Evolutionary conservation across 2,888 invertebrate genomes (phyloP), one percentile per base, ranked within the genome.

Genomic region (Eristalis tenax): DNA sequence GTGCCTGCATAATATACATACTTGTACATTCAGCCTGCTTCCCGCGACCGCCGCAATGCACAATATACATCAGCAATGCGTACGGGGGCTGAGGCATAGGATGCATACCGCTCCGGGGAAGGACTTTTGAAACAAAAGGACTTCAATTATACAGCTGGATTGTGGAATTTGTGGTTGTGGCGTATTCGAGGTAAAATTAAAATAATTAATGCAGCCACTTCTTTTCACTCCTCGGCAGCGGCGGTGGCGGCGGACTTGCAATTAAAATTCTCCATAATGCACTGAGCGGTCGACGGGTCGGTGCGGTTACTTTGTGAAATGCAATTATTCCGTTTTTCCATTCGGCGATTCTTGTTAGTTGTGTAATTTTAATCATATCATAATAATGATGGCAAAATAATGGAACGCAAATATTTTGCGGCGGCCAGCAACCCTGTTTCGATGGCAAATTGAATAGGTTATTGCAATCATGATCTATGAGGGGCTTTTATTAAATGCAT

Each of bases 321-420:
- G 82, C 82, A 86, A 86, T 86, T 86, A 86, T 68, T 70, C 50
- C 26, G 50, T 71, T 78, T 80, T 61, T 80, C 61, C 40, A 65
- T 26, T 35, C 28, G 15, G 56, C 32, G 50, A 74, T 75, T 18
- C 74, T 82, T 79, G 78, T 71, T 84, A 73, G 65, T 70, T 82
- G 70, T 78, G 70, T 77, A 79, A 78, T 86, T 86, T 86, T 82
- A 78, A 86, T 81, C 77, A 82, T 78, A 78, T 82, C 82, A 75
- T 79, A 79, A 86, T 86, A 66, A 86, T 66, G 78, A 68, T 78
- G 78, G 63, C 35, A 63, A 68, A 74, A 73, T 85, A 74, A 61
- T 81, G 69, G 65, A 74, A 82, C 63, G 63, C 78, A 86, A 82
- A 86, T 86, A 86, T 82, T 78, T 86, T 75, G 85, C 43, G 78